Evolutionary conservation across 37 sponge, comb jelly and placozoan genomes (phyloP).

Genomic region (Tethya wilhelma): DNA sequence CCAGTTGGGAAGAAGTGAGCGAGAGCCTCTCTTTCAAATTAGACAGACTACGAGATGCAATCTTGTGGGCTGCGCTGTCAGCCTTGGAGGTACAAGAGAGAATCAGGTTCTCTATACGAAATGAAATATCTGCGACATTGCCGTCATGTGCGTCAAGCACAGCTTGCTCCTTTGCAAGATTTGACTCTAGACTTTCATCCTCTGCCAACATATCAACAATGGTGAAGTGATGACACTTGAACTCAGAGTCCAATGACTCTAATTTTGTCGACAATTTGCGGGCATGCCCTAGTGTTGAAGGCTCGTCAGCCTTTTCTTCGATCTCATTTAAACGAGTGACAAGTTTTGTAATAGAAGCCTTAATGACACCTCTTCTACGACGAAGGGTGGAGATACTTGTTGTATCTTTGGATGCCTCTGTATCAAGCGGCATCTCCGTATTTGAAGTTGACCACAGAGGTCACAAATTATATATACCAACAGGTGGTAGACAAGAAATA

Average conservation of each 20-base stretch:
- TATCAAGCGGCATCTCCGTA: too few species aligned
- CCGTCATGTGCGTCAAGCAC: not conserved
- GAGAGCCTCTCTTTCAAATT: not conserved
- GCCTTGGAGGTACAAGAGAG: not conserved
- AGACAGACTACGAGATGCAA: not conserved
- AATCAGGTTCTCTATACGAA: not conserved
- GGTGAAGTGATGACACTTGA: not conserved
- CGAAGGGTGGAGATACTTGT: too few species aligned
- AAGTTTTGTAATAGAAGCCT: not conserved
- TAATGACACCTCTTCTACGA: constrained; percentile 4
- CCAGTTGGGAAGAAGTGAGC: not conserved
- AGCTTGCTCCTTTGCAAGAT: constrained; percentile 5
- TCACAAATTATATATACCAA: too few species aligned
- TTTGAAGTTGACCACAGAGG: too few species aligned
- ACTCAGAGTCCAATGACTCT: not conserved
- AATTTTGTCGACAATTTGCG: not conserved
- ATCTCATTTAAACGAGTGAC: not conserved
- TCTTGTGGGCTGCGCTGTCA: not conserved
- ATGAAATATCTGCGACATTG: not conserved
- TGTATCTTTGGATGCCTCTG: too few species aligned
- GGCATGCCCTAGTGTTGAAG: not conserved
- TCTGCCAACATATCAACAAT: not conserved
- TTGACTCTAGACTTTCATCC: too few species aligned
- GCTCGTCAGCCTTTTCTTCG: not conserved
- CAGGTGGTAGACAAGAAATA: too few species aligned